phyloP scores from a whole-genome alignment of 2,888 invertebrate species.

The Ormyrus rosae region DNA sequence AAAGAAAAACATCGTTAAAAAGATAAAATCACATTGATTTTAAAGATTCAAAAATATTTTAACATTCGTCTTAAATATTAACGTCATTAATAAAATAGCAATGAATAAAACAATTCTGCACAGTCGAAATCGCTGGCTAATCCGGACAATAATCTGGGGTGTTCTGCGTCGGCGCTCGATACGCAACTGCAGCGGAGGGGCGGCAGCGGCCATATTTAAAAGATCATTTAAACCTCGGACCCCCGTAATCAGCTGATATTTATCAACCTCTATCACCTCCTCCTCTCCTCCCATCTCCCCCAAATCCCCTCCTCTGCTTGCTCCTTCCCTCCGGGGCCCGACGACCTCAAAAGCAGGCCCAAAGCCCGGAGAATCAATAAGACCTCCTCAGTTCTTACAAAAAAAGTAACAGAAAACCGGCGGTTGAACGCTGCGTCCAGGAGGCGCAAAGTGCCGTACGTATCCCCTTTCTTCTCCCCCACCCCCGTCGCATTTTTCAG shows the following conservation, averaged over 20 bases:
- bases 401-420: slow-evolving; percentile 18
- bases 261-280: not conserved
- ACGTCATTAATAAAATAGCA: too few species aligned
- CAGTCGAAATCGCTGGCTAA: too few species aligned
- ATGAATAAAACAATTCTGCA: too few species aligned
- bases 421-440: not conserved
- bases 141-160: too few species aligned
- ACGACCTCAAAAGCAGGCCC: too few species aligned
- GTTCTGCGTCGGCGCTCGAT: slow-evolving; percentile 1
- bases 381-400: not conserved
- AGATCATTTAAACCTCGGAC: slow-evolving; percentile 31
- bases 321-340: too few species aligned
- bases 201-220: slow-evolving; percentile 28
- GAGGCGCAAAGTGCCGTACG: slow-evolving; percentile 1
- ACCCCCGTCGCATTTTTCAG: slow-evolving; percentile 1
- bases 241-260: slow-evolving; percentile 41
- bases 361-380: not conserved
- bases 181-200: slow-evolving; percentile 19
- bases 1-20: too few species aligned
- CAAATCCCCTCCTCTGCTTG: too few species aligned
- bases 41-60: too few species aligned
- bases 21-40: too few species aligned
- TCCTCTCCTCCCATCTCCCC: too few species aligned
- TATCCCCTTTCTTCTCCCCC: not conserved
- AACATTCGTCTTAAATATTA: too few species aligned